Conservation (phyloP, 2,888 invertebrate genomes). For the Melieria picta region DNA sequence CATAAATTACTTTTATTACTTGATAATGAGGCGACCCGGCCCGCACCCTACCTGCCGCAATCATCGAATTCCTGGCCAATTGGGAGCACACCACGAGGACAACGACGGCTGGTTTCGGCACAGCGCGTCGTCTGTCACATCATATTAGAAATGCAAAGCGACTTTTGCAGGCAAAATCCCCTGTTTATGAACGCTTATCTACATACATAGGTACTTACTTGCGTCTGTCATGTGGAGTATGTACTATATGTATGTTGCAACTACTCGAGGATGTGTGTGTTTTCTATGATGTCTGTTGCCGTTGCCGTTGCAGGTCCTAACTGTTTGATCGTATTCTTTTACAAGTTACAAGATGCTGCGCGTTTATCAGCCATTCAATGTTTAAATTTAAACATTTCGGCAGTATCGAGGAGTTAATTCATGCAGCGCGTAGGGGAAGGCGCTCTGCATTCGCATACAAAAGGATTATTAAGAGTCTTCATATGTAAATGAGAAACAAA, state of each 20-base stretch:
- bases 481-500: slow-evolving; percentile 35
- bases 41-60: background rate
- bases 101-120: background rate
- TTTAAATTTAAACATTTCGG: slow-evolving; percentile 15
- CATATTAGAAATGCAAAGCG: background rate
- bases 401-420: slow-evolving; percentile 13
- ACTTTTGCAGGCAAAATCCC: background rate
- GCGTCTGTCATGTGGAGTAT: background rate
- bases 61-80: background rate
- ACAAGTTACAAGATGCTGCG: too few species aligned
- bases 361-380: slow-evolving; percentile 11
- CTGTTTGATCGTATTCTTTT: too few species aligned
- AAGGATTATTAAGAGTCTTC: slow-evolving; percentile 33
- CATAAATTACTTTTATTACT: slow-evolving; percentile 6
- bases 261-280: too few species aligned
- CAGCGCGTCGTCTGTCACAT: background rate
- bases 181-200: background rate
- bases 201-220: background rate
- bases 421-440: slow-evolving; percentile 1
- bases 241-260: background rate
- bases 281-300: too few species aligned
- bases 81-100: background rate
- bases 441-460: slow-evolving; percentile 15
- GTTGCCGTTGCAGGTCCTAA: too few species aligned
- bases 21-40: background rate